Evolutionary conservation across 2,113 vertebrate species (phyloP).

Genomic region (Stomatorhinus ivindoensis): DNA sequence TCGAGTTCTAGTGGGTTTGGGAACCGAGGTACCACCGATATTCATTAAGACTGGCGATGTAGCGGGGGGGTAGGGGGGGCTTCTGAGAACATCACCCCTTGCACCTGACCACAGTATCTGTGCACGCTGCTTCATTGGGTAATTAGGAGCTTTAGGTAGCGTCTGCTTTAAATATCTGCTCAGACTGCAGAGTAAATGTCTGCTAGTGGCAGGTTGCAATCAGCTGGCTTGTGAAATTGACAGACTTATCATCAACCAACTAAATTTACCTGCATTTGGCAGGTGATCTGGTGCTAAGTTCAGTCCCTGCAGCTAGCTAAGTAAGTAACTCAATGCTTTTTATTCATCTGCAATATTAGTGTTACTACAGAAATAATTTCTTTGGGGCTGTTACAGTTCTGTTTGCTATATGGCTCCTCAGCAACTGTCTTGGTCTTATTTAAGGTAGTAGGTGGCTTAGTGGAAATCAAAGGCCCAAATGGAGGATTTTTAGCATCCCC

Average conservation of each 20-base stretch:
- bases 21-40: too few species aligned
- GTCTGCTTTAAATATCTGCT: not conserved
- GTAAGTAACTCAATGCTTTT: not conserved
- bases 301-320: not conserved
- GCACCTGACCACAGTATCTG: not conserved
- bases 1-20: too few species aligned
- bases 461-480: not conserved
- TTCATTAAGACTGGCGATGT: not conserved
- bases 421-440: not conserved
- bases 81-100: not conserved
- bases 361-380: not conserved
- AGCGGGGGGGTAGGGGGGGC: not conserved
- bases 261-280: slow-evolving; percentile 5
- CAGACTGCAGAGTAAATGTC: not conserved
- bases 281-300: not conserved
- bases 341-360: not conserved
- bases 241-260: not conserved
- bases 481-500: not conserved
- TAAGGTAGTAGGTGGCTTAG: not conserved
- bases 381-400: not conserved
- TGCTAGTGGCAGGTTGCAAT: not conserved
- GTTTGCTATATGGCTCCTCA: not conserved
- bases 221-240: not conserved
- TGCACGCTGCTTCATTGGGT: not conserved
- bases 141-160: not conserved